phyloP scores from a whole-genome alignment of 2,113 vertebrate species.

The Speoplatyrhinus poulsoni region DNA sequence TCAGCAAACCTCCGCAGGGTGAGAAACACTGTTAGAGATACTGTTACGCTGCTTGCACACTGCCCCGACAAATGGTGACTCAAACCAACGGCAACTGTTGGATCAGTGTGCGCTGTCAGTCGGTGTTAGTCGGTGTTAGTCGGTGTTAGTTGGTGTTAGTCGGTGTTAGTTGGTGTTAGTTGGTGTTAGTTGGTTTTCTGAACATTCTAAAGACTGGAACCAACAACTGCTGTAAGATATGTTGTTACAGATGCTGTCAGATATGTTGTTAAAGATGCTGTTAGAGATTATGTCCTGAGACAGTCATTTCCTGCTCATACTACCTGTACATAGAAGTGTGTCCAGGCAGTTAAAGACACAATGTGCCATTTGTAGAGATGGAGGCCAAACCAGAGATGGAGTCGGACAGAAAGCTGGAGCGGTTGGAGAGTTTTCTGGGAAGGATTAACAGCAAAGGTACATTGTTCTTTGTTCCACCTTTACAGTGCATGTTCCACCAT shows the following conservation, averaged over 20 bases:
- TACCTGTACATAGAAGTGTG: neutral
- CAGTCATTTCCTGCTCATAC: too few relatives aligned
- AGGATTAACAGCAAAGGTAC: slow-evolving; percentile 94
- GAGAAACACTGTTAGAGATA: slow-evolving; percentile 20
- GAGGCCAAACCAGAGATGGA: slow-evolving; percentile 93
- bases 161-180: too few relatives aligned
- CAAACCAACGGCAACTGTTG: neutral
- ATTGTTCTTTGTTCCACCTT: neutral
- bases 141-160: too few relatives aligned
- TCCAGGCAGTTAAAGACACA: neutral
- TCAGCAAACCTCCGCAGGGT: slow-evolving; percentile 93
- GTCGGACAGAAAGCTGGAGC: slow-evolving; percentile 93
- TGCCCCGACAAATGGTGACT: neutral
- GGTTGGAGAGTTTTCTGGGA: slow-evolving; percentile 91
- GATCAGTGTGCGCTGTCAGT: too few relatives aligned
- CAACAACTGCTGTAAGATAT: too few relatives aligned
- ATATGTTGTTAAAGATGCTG: too few relatives aligned
- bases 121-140: too few relatives aligned
- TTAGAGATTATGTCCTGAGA: too few relatives aligned
- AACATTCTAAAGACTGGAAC: too few relatives aligned
- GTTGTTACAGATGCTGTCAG: too few relatives aligned
- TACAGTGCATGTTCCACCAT: too few relatives aligned
- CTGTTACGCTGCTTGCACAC: neutral
- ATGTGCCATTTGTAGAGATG: slow-evolving; percentile 80
- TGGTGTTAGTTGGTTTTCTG: too few relatives aligned